phyloP scores from a whole-genome alignment of 1,140 invertebrate genomes.

The Cotesia vestalis region DNA sequence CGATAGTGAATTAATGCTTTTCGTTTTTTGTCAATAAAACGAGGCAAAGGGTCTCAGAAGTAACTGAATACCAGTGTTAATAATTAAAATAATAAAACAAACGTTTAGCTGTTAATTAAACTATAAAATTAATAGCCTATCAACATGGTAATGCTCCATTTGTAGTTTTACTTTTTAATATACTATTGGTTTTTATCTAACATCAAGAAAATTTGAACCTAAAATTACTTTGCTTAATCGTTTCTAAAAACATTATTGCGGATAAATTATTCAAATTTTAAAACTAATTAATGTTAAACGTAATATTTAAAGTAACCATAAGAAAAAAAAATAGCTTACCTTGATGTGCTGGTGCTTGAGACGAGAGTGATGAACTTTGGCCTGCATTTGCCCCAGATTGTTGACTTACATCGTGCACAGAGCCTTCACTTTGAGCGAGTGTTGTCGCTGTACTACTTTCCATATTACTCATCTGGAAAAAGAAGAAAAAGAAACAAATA shows the following conservation, averaged over 20 bases:
- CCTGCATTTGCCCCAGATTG: slow-evolving; percentile 53
- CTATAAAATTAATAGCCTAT: no score
- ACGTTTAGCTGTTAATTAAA: no score
- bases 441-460: slow-evolving; percentile 58
- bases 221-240: no score
- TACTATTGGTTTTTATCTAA: not conserved
- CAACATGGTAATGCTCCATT: no score
- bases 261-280: not conserved
- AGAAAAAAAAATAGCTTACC: slow-evolving; percentile 50
- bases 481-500: slow-evolving; percentile 25
- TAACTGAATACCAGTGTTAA: no score
- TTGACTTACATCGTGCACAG: slow-evolving; percentile 60
- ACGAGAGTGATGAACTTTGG: slow-evolving; percentile 52
- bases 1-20: no score
- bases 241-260: no score
- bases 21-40: no score
- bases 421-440: slow-evolving; percentile 57
- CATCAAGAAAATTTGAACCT: slow-evolving; percentile 18
- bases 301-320: slow-evolving; percentile 16
- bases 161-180: no score
- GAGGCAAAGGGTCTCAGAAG: no score
- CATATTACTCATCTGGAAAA: slow-evolving; percentile 61
- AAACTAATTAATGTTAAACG: not conserved
- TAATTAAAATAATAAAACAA: no score
- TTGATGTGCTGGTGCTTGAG: slow-evolving; percentile 58